Conservation (phyloP, 2,797 vertebrate genomes). For the Pangasius djambal region DNA sequence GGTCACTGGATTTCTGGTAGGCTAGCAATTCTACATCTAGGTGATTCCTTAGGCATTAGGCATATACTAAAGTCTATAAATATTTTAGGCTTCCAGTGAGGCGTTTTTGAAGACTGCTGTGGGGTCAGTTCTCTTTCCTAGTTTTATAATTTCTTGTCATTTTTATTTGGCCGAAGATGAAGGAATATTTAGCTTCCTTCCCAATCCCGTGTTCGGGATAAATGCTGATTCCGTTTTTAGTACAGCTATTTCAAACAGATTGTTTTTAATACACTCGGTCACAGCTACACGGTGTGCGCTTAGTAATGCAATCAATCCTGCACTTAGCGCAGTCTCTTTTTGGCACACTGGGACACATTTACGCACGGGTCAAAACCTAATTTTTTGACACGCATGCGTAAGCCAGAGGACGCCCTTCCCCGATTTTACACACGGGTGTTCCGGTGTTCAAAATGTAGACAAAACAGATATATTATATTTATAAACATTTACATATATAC, state of each 20-base stretch:
- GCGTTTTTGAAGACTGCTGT: neutral
- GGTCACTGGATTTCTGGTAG: neutral
- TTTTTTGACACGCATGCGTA: neutral
- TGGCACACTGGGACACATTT: neutral
- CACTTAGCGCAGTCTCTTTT: neutral
- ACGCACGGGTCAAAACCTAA: too few species aligned
- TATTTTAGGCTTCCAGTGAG: neutral
- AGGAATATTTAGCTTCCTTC: conserved; percentile 11
- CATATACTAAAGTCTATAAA: neutral
- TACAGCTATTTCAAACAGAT: conserved; percentile 93
- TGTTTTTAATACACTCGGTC: conserved; percentile 98
- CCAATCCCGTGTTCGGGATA: neutral
- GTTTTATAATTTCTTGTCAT: conserved; percentile 31
- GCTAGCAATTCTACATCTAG: neutral
- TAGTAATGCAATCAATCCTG: conserved; percentile 99
- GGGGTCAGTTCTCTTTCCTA: conserved; percentile 67
- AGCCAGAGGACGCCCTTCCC: neutral
- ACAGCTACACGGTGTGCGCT: conserved; percentile 99
- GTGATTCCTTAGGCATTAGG: neutral
- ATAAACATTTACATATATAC: neutral
- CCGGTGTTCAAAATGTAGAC: neutral
- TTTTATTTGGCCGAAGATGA: conserved; percentile 17
- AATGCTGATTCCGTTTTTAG: neutral
- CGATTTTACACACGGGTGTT: neutral
- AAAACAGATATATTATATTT: too few species aligned